These are phyloP conservation scores for Mohoua ochrocephala DNA, from an alignment of 2,113 vertebrate genomes.

Conservation along the genomic window DNA sequence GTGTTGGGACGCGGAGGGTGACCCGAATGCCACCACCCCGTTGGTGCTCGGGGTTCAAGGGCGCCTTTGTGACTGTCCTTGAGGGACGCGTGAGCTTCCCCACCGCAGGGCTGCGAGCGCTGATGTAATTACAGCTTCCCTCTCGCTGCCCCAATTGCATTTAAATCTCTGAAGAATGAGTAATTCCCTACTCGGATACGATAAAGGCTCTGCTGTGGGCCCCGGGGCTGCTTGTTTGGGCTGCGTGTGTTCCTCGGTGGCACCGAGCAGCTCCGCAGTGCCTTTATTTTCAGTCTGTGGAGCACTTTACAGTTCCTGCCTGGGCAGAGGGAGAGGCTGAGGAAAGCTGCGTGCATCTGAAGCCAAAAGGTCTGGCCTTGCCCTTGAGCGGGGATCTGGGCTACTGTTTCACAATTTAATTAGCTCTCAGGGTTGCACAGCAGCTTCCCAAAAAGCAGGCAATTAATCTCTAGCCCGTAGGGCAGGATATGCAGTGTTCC, in stretches of 20 bases:
- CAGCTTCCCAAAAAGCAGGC: neutral
- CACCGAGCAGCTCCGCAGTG: neutral
- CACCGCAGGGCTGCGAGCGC: neutral
- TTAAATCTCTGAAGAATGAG: slow-evolving; percentile 25
- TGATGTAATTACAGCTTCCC: slow-evolving; percentile 7
- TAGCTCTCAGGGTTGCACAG: neutral
- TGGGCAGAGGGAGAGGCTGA: neutral
- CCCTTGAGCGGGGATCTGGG: slow-evolving; percentile 5
- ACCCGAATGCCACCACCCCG: neutral
- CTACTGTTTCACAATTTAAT: slow-evolving; percentile 45
- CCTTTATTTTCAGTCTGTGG: neutral
- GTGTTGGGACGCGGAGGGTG: neutral
- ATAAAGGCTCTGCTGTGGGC: neutral
- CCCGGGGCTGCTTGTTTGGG: neutral
- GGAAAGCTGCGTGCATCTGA: neutral
- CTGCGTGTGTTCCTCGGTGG: neutral
- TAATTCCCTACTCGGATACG: neutral
- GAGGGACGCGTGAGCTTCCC: neutral
- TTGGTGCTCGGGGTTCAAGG: neutral
- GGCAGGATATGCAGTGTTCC: neutral
- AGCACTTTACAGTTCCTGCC: neutral
- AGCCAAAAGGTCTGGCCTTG: slow-evolving; percentile 30
- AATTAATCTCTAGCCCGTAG: neutral
- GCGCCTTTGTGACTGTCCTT: neutral
- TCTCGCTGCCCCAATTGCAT: neutral